Evolutionary conservation across 2,113 vertebrate species (phyloP).

Genomic region (Azemiops feae): DNA sequence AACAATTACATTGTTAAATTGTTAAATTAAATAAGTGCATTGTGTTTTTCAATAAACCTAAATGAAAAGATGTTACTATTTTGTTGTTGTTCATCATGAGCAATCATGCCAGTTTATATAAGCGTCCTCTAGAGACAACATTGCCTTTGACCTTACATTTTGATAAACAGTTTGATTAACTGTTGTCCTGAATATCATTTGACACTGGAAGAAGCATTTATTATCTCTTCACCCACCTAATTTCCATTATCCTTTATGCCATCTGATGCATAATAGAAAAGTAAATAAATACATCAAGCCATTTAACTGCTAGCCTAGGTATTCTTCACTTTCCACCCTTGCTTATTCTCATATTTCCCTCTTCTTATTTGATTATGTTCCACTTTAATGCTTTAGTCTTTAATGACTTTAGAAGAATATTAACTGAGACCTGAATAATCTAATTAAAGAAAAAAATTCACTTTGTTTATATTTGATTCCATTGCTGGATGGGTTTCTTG

Average conservation of each 20-base stretch:
- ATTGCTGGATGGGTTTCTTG: constrained; percentile 12
- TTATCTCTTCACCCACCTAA: constrained; percentile 24
- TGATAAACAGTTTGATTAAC: constrained; percentile 55
- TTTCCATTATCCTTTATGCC: constrained; percentile 53
- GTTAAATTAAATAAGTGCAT: constrained; percentile 9
- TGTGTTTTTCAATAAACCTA: background rate
- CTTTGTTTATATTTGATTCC: constrained; percentile 11
- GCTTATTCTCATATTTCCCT: constrained; percentile 20
- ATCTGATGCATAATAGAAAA: constrained; percentile 34
- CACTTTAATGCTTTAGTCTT: constrained; percentile 31
- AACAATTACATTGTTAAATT: background rate
- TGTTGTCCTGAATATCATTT: constrained; percentile 39
- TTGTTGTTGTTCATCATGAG: constrained; percentile 16
- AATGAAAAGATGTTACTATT: background rate
- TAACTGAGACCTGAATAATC: constrained; percentile 45
- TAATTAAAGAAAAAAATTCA: constrained; percentile 21
- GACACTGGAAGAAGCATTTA: constrained; percentile 16
- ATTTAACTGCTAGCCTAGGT: constrained; percentile 16
- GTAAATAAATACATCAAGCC: background rate
- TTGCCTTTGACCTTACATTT: constrained; percentile 4
- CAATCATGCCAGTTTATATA: background rate
- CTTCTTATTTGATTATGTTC: constrained; percentile 26
- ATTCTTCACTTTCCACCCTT: background rate
- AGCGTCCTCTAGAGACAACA: constrained; percentile 8
- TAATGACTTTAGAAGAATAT: constrained; percentile 43